Evolutionary conservation across 2,888 invertebrate genomes (phyloP), one percentile per base, ranked within the genome.

Genomic region (Arge pagana): DNA sequence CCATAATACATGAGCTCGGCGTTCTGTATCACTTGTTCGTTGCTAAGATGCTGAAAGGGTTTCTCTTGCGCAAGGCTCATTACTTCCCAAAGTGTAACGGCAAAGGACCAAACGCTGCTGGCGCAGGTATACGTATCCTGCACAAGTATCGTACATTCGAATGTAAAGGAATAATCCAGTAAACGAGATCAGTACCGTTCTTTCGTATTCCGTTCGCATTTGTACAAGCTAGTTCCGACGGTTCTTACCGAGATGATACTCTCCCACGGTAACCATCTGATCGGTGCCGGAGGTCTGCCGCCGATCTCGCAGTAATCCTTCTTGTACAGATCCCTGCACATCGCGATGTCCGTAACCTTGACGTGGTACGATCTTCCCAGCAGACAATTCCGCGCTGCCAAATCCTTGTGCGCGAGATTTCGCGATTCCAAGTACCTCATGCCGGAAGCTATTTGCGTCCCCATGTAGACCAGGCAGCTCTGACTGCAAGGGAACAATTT

Each of bases 401-500:
- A 77, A 77, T 90, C 89, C 65, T 89, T 85, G 76, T 90, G 90
- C 35, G 89, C 88, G 67, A 89, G 85, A 76, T 88, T 85, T 71
- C 85, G 83, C 15, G 85, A 85, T 79, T 91, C 90, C 66, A 90
- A 80, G 72, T 89, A 90, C 72, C 86, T 86, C 87, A 90, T 89
- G 35, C 88, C 90, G 7, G 88, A 87, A 35, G 89, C 86, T 68
- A 90, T 85, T 77, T 90, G 88, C 48, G 84, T 82, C 45, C 86
- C 85, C 82, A 89, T 86, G 76, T 83, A 87, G 58, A 89, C 81
- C 61, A 89, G 79, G 69, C 84, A 85, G 59, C 83, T 85, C 72
- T 84, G 83, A 72, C 88, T 88, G 77, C 10, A 74, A 74, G 33
- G 65, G 63, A 64, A 57, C 57, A 54, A 53, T 36, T 28, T 11